Conservation (phyloP, 2,888 invertebrate species). For the Agonopterix alstromeriana region DNA sequence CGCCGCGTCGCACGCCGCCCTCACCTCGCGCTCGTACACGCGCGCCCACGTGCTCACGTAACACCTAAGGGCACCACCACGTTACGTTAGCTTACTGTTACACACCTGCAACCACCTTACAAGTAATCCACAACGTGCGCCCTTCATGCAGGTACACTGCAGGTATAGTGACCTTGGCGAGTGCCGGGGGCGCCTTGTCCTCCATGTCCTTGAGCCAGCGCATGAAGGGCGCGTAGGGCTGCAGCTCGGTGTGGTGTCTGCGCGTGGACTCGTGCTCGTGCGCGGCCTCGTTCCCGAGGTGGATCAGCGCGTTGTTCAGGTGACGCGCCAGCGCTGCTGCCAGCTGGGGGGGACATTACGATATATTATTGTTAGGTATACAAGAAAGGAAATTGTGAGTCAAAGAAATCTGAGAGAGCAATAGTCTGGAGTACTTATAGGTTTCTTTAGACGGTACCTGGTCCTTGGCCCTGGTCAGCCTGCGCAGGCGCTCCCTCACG, state of each 20-base stretch:
- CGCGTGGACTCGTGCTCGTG: constrained; percentile 53
- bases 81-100: no score
- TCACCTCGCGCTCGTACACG: constrained; percentile 91
- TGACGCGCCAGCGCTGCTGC: constrained; percentile 91
- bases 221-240: constrained; percentile 93
- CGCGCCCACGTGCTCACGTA: constrained; percentile 89
- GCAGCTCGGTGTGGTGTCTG: constrained; percentile 91
- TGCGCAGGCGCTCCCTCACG: constrained; percentile 47
- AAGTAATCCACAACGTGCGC: no score
- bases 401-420: no score
- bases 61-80: no score
- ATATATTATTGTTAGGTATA: no score
- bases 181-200: constrained; percentile 86
- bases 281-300: constrained; percentile 83
- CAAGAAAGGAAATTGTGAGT: no score
- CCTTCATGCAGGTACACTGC: no score
- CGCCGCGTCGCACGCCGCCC: constrained; percentile 86
- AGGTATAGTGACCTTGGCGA: constrained; percentile 78
- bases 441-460: constrained; percentile 18
- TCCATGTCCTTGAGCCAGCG: constrained; percentile 94
- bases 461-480: constrained; percentile 44
- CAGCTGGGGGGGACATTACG: constrained; percentile 13
- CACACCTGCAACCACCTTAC: no score
- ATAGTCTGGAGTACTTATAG: no score
- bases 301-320: constrained; percentile 95